Evolutionary conservation across 2,797 vertebrate genomes (phyloP), one percentile per base, ranked within the genome.

Genomic region (Chloroceryle inda): DNA sequence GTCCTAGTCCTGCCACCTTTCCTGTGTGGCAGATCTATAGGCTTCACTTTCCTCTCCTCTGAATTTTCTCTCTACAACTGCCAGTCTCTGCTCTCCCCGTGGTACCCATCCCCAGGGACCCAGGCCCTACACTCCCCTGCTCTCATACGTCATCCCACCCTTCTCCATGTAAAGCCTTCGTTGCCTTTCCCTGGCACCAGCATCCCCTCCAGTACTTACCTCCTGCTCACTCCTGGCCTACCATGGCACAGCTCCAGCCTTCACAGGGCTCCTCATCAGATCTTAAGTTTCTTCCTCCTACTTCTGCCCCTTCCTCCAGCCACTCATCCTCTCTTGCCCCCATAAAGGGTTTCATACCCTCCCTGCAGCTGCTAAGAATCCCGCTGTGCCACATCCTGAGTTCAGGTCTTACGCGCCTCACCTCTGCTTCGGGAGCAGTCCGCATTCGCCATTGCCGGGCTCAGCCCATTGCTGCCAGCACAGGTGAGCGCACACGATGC

Each of bases 241-340:
- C 19, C 52, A 45, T 2, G 5, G 38, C 0, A 3, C 42, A 82
- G 63, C 55, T 96, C 67, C 75, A 85, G 52, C 45, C 42, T 85
- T 31, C 20, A 62, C 29, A 6, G 1, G 8, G 53, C 53, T 84
- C 42, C 42, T 44, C 31, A n/a, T 52, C 17, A 66, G 37, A 50
- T 19, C 50, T 38, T 0, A 0, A 0, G 13, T 2, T 66, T 88
- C 68, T 86, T 56, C 17, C 18, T 76, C 33, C 55, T 24, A 4
- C 35, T 89, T 44, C 62, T 62, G 26, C 40, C 50, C 63, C 26
- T 73, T 85, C 19, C 47, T 73, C 56, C 61, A 56, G 59, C 23
- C 71, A 23, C 8, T 13, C n/a, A 21, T 38, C 45, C 40, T 61
- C 35, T 69, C 35, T 73, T 7, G 2, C 20, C 52, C 61, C 37